Evolutionary conservation across 2,888 invertebrate genomes (phyloP).

Genomic region (Apotomis betuletana): DNA sequence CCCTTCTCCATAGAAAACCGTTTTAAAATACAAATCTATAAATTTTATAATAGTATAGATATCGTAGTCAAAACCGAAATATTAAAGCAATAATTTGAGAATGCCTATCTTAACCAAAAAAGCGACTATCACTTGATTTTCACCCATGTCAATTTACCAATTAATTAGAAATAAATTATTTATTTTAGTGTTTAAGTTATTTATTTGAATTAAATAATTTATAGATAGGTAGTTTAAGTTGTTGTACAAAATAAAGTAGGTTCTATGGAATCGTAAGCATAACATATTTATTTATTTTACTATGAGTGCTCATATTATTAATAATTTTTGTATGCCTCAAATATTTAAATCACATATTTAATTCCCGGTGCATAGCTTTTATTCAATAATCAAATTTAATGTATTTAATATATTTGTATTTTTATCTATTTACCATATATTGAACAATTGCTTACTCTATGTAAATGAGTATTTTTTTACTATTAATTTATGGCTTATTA

Average conservation of each 20-base stretch:
- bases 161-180: background rate
- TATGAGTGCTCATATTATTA: background rate
- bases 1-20: too few relatives aligned
- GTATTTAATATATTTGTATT: too few relatives aligned
- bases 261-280: slow-evolving; percentile 25
- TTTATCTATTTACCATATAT: too few relatives aligned
- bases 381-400: too few relatives aligned
- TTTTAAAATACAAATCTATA: too few relatives aligned
- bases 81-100: too few relatives aligned
- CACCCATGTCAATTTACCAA: background rate
- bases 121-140: background rate
- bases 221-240: slow-evolving; percentile 22
- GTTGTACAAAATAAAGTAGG: slow-evolving; percentile 34
- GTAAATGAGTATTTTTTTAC: too few relatives aligned
- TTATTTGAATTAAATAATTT: slow-evolving; percentile 3
- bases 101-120: background rate
- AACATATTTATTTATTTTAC: background rate
- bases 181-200: slow-evolving; percentile 1
- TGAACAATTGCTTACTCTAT: too few relatives aligned
- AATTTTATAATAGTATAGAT: too few relatives aligned
- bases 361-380: too few relatives aligned
- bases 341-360: background rate
- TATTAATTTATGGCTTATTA: too few relatives aligned
- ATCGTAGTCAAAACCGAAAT: too few relatives aligned
- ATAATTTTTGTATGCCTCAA: background rate